A percentile compares a stretch with the other conserved stretches of the same genome.
These are phyloP conservation scores for Circaetus gallicus DNA, from an alignment of 2,113 vertebrate genomes.

Conservation along the genomic window DNA sequence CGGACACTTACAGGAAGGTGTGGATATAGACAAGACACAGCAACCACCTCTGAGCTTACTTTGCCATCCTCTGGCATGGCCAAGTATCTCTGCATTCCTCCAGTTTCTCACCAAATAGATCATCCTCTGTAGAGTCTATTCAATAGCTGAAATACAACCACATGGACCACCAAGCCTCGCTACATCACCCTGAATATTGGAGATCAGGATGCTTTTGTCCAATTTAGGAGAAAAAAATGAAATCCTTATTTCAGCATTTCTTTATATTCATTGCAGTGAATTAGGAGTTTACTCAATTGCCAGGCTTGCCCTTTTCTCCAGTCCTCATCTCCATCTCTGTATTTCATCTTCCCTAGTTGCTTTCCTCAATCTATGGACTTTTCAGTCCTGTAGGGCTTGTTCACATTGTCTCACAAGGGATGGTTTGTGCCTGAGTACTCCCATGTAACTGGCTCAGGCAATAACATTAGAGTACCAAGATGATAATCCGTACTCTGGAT, in stretches of 20 bases:
- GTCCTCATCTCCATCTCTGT: background rate
- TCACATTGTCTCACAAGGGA: background rate
- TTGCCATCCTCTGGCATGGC: background rate
- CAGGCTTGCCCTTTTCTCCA: background rate
- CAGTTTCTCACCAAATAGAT: background rate
- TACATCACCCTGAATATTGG: background rate
- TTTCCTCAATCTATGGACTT: background rate
- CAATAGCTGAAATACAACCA: background rate
- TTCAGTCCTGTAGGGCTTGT: background rate
- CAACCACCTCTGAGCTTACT: background rate
- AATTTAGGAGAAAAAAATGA: background rate
- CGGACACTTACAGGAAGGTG: background rate
- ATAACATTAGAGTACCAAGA: background rate
- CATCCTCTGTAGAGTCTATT: background rate
- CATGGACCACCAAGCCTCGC: background rate
- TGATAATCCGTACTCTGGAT: background rate
- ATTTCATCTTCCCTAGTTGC: background rate
- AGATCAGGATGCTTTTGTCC: background rate
- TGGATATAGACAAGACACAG: background rate
- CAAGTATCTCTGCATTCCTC: background rate
- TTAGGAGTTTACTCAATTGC: background rate
- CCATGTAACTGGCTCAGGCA: background rate
- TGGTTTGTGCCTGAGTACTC: background rate
- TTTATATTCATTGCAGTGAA: background rate
- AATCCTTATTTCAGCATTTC: background rate